Percentiles rank a stretch among this genome's conserved stretches.
phyloP scores from a whole-genome alignment of 2,113 vertebrate genomes.

The Xiphophorus maculatus region DNA sequence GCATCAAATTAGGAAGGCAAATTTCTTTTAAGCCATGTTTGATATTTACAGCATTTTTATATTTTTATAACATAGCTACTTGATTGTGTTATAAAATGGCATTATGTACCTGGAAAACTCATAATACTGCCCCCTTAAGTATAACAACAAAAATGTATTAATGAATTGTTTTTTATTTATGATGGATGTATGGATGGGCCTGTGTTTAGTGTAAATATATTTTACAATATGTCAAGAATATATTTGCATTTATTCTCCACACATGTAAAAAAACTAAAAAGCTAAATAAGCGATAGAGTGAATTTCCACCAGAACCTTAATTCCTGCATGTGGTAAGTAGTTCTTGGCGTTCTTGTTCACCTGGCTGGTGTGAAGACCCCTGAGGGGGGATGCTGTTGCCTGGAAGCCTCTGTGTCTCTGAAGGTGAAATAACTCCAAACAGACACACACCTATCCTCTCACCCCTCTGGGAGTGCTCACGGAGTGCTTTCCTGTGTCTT shows the following conservation, averaged over 20 bases:
- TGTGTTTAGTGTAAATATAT: too few relatives aligned
- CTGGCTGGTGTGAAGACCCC: slow-evolving; percentile 61
- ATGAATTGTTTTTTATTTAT: too few relatives aligned
- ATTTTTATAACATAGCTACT: too few relatives aligned
- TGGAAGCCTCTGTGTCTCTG: slow-evolving; percentile 67
- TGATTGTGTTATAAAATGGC: too few relatives aligned
- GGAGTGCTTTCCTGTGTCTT: slow-evolving; percentile 77
- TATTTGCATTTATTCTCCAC: background rate
- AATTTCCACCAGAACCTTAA: slow-evolving; percentile 17
- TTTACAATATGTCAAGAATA: too few relatives aligned
- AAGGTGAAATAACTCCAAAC: slow-evolving; percentile 71
- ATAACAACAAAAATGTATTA: too few relatives aligned
- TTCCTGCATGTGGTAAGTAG: slow-evolving; percentile 25
- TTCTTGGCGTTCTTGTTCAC: slow-evolving; percentile 39
- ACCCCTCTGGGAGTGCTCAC: slow-evolving; percentile 42
- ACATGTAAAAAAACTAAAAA: slow-evolving; percentile 18
- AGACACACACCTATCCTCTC: slow-evolving; percentile 61
- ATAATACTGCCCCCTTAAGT: too few relatives aligned
- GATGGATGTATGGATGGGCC: too few relatives aligned
- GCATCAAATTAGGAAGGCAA: too few relatives aligned
- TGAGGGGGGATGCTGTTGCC: slow-evolving; percentile 60
- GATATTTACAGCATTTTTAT: too few relatives aligned
- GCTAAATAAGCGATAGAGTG: slow-evolving; percentile 37
- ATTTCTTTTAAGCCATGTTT: too few relatives aligned
- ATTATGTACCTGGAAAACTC: too few relatives aligned